A percentile compares a stretch with the other conserved stretches of the same genome.
phyloP scores from a whole-genome alignment of 1,140 invertebrate genomes.

The Paraescarpia echinospica region DNA sequence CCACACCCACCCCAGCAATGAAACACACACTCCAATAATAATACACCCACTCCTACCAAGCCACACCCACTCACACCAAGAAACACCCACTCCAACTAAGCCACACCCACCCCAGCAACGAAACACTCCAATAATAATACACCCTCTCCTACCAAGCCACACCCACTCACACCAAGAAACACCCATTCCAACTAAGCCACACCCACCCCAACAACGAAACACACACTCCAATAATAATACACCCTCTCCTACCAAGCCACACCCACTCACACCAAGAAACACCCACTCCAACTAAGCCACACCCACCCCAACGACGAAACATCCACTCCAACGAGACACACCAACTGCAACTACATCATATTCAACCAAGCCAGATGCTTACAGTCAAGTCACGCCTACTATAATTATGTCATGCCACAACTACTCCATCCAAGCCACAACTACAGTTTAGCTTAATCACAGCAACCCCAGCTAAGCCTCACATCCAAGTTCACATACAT shows the following conservation, averaged over 20 bases:
- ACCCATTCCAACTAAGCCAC: background rate
- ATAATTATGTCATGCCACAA: too few relatives aligned
- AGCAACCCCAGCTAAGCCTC: background rate
- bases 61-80: background rate
- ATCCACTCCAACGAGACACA: background rate
- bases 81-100: background rate
- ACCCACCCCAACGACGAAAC: background rate
- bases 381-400: too few relatives aligned
- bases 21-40: background rate
- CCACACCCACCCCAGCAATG: background rate
- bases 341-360: background rate
- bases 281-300: background rate
- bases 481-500: background rate
- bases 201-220: background rate
- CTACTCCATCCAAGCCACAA: too few relatives aligned
- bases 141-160: background rate
- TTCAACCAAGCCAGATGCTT: background rate
- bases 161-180: background rate
- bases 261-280: background rate
- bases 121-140: background rate
- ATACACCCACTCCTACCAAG: background rate
- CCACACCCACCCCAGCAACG: background rate
- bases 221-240: background rate
- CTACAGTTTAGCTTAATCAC: background rate
- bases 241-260: background rate